Percentiles rank a stretch among this genome's conserved stretches.
Evolutionary conservation across 2,888 invertebrate species (phyloP).

Genomic region (Anagyrus pseudococci): DNA sequence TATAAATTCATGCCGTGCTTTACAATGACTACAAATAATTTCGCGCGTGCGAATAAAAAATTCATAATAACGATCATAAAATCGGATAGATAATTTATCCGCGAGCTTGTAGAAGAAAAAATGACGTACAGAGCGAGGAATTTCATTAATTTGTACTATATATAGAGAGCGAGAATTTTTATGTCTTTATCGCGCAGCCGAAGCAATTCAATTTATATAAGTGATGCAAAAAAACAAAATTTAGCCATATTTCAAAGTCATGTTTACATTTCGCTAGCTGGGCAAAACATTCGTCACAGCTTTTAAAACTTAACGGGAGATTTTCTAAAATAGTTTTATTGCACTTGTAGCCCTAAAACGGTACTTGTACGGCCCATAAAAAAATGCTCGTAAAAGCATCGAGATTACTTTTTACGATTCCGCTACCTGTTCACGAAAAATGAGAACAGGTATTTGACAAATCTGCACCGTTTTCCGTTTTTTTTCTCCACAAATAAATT

Average conservation of each 20-base stretch:
- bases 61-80: too few species aligned
- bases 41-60: too few species aligned
- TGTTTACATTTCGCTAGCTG: slow-evolving; percentile 24
- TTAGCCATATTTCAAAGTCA: background rate
- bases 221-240: too few species aligned
- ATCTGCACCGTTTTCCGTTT: slow-evolving; percentile 17
- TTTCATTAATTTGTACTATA: too few species aligned
- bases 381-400: slow-evolving; percentile 34
- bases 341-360: slow-evolving; percentile 26
- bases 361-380: slow-evolving; percentile 26
- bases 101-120: too few species aligned
- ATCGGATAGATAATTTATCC: too few species aligned
- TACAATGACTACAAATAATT: too few species aligned
- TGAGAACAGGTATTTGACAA: slow-evolving; percentile 33
- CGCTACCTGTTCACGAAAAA: slow-evolving; percentile 36
- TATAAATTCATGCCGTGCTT: too few species aligned
- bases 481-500: too few species aligned
- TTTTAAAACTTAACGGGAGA: slow-evolving; percentile 25
- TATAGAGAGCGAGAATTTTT: too few species aligned
- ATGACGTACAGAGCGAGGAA: too few species aligned
- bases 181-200: slow-evolving; percentile 24
- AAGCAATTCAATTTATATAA: too few species aligned
- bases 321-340: slow-evolving; percentile 38
- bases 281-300: slow-evolving; percentile 22
- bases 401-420: slow-evolving; percentile 38